Evolutionary conservation across 2,113 vertebrate genomes (phyloP), one percentile per base, ranked within the genome.

Genomic region (Ciconia stormi): DNA sequence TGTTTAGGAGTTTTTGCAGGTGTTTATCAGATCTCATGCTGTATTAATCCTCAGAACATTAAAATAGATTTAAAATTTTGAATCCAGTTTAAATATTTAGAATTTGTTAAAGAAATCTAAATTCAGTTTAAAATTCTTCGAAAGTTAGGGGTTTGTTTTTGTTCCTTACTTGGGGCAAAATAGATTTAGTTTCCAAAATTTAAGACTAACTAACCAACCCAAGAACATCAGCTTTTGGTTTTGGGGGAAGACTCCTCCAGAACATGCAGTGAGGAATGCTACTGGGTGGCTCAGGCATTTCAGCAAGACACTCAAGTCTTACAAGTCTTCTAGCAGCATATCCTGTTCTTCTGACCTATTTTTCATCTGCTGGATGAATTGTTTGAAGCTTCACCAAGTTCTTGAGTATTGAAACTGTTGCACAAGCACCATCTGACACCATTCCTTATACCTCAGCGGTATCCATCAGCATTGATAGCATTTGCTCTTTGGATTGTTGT

Each of bases 341-440:
- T 85, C 90, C 85, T 86, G 94, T 56, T 96, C 69, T 86, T 87
- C 77, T 91, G 96, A 29, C n/a, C 2, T 17, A 19, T 72, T 89
- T 81, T 84, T 92, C 23, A 30, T 78, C 40, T 76, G 10, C 40
- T 80, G 53, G 40, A 34, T 72, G 49, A 80, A 7, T 73, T 59
- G 36, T 46, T 9, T 50, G 38, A 56, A 72, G 36, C 12, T 80
- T 56, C 66, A 69, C 44, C n/a, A 72, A 77, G 36, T 62, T 80
- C 53, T 72, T 52, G n/a, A 69, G 82, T 38, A 16, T 8, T 50
- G 21, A 55, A 47, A n/a, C 29, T 72, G 25, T 63, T 83, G 30
- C 49, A 9, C 0, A 8, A 84, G 13, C 8, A 16, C 42, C 15
- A 7, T 77, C 72, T 56, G 50, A 62, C 16, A 29, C 8, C 20